Evolutionary conservation across 1,140 invertebrate genomes (phyloP).

Genomic region (Pseudomyrmex flavicornis): DNA sequence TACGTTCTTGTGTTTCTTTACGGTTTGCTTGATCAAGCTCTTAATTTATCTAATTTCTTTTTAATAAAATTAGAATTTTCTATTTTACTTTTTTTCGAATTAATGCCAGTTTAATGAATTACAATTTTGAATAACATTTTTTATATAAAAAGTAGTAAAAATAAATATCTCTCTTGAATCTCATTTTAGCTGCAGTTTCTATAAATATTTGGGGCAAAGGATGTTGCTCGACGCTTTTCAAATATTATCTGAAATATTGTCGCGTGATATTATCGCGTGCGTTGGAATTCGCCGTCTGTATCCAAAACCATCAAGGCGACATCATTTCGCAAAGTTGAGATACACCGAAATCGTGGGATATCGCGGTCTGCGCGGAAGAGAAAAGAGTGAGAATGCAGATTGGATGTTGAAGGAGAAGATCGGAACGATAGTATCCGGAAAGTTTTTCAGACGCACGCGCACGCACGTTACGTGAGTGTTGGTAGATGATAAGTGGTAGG

Average conservation of each 20-base stretch:
- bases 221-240: not conserved
- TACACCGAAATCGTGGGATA: conserved; percentile 43
- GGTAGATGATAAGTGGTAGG: conserved; percentile 3
- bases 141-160: not conserved
- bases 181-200: not conserved
- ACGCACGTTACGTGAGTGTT: conserved; percentile 15
- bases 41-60: not conserved
- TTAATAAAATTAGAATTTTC: not conserved
- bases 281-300: not conserved
- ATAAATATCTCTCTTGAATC: not conserved
- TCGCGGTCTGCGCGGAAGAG: conserved; percentile 41
- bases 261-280: not conserved
- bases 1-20: conserved; percentile 39
- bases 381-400: conserved; percentile 47
- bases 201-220: not conserved
- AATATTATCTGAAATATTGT: not conserved
- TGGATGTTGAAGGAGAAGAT: conserved; percentile 52
- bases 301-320: not conserved
- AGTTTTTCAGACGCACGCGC: conserved; percentile 26
- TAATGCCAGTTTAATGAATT: not conserved
- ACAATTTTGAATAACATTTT: too few relatives aligned
- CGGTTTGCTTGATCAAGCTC: too few relatives aligned
- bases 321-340: conserved; percentile 26
- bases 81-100: not conserved
- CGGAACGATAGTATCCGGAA: conserved; percentile 40